These are phyloP conservation scores for Apus apus DNA, from an alignment of 2,113 vertebrate species.

Conservation along the genomic window DNA sequence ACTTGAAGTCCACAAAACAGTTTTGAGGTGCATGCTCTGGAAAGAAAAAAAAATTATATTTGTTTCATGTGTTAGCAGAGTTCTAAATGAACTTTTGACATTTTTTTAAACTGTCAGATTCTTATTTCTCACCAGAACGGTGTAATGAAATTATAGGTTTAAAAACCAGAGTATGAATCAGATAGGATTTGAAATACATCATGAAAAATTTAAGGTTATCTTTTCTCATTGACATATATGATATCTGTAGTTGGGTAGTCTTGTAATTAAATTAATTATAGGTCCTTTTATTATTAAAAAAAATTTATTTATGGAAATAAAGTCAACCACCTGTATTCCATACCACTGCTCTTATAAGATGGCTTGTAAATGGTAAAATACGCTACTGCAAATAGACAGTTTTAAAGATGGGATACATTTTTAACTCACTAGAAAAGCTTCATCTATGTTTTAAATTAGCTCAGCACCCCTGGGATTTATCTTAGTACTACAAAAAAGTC, in stretches of 20 bases:
- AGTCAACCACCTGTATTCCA: neutral
- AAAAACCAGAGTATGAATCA: neutral
- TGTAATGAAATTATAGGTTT: neutral
- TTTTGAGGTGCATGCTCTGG: neutral
- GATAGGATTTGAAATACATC: neutral
- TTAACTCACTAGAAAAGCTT: neutral
- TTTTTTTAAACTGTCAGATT: neutral
- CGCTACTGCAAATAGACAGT: neutral
- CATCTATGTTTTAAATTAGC: neutral
- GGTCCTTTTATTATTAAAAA: neutral
- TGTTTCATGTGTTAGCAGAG: neutral
- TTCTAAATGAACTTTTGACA: neutral
- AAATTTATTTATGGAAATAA: neutral
- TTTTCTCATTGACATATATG: neutral
- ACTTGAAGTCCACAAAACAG: neutral
- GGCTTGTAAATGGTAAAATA: neutral
- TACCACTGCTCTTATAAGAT: neutral
- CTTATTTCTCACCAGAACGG: neutral
- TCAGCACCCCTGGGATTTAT: neutral
- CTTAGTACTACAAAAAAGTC: neutral
- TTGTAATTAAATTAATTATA: neutral
- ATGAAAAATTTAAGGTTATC: neutral
- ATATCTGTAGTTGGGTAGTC: neutral
- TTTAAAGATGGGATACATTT: neutral
- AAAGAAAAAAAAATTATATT: no score